Evolutionary conservation across 2,113 vertebrate genomes (phyloP).

Genomic region (Malurus melanocephalus): DNA sequence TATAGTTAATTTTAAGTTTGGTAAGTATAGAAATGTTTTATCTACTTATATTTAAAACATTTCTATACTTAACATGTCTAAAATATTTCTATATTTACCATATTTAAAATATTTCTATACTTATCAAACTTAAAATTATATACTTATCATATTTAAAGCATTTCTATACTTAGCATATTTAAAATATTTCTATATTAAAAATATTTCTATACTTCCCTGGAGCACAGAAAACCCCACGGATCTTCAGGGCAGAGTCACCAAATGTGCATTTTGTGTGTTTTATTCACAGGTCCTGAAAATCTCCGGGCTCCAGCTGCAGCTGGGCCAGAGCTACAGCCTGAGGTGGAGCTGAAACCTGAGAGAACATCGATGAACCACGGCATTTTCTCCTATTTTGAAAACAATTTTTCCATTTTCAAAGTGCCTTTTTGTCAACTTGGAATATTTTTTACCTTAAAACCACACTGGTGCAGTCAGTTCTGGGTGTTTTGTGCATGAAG

Average conservation of each 20-base stretch:
- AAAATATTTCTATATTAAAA: not conserved
- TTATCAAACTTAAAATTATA: not conserved
- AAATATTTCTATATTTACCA: not conserved
- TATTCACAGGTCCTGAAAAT: constrained; percentile 47
- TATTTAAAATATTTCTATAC: not conserved
- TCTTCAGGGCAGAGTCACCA: too few relatives aligned
- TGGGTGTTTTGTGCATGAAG: not conserved
- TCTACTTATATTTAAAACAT: too few relatives aligned
- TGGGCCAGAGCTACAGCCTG: constrained; percentile 57
- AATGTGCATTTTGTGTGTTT: not conserved
- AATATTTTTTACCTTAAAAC: not conserved
- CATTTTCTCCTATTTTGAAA: accelerated
- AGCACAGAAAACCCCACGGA: accelerated
- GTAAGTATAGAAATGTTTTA: too few relatives aligned
- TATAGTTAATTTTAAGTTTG: too few relatives aligned
- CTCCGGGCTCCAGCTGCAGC: not conserved
- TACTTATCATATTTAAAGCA: not conserved
- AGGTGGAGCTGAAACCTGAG: constrained; percentile 27
- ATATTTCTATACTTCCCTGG: too few relatives aligned
- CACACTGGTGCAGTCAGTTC: accelerated
- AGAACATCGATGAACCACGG: too few relatives aligned
- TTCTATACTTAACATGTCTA: too few relatives aligned
- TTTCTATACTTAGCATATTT: not conserved
- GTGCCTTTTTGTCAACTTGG: not conserved
- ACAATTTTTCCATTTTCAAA: not conserved